Evolutionary conservation across 2,113 vertebrate genomes (phyloP).

Genomic region (Gambusia affinis): DNA sequence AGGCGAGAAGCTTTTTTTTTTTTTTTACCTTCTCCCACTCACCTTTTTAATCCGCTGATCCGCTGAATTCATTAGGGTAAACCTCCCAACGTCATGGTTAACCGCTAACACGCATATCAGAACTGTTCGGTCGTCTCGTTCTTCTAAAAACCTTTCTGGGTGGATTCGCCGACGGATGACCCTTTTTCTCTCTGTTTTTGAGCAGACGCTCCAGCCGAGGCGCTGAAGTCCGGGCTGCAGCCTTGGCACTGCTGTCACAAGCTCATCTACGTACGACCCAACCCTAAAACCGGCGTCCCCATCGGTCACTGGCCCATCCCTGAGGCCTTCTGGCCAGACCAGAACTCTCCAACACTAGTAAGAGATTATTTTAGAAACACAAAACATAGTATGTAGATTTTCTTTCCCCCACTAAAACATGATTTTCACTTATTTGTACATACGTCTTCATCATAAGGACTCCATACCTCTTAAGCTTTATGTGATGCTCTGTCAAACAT

Average conservation of each 20-base stretch:
- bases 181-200: neutral
- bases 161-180: neutral
- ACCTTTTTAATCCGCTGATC: conserved; percentile 16
- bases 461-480: too few species aligned
- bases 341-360: conserved; percentile 96
- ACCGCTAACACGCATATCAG: conserved; percentile 4
- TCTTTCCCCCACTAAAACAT: too few species aligned
- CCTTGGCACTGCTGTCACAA: conserved; percentile 97
- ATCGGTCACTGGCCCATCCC: conserved; percentile 97
- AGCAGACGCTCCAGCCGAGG: conserved; percentile 80
- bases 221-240: conserved; percentile 84
- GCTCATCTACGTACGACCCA: conserved; percentile 96
- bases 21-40: conserved; percentile 1
- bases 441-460: too few species aligned
- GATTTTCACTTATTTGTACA: too few species aligned
- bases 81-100: conserved; percentile 5
- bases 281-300: conserved; percentile 96
- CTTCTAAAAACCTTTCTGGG: neutral
- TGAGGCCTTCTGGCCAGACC: conserved; percentile 97
- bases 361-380: conserved; percentile 3
- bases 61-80: conserved; percentile 20
- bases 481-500: too few species aligned
- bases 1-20: conserved; percentile 1
- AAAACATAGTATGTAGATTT: too few species aligned
- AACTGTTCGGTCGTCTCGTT: neutral